Conservation (phyloP, 2,888 invertebrate species). For the Mimachlamys varia region DNA sequence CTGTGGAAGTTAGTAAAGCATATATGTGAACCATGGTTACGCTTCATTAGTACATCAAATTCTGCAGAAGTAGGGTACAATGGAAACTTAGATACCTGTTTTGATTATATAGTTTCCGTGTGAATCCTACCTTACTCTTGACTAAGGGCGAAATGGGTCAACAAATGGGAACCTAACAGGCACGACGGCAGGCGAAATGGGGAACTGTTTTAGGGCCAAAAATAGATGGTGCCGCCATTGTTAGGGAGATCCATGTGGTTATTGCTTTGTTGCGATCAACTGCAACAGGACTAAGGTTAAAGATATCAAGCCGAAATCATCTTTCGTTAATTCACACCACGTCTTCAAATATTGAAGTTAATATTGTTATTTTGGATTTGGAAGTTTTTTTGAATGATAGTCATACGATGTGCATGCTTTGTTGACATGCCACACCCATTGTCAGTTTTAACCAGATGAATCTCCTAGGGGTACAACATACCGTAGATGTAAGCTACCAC, state of each 20-base stretch:
- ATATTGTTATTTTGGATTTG: neutral
- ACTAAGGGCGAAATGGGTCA: slow-evolving; percentile 48
- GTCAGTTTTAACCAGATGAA: slow-evolving; percentile 40
- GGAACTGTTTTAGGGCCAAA: slow-evolving; percentile 39
- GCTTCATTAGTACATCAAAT: neutral
- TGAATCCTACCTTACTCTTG: neutral
- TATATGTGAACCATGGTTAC: neutral
- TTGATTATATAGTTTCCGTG: neutral
- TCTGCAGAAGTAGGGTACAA: neutral
- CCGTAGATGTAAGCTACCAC: slow-evolving; percentile 93
- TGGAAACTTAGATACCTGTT: neutral
- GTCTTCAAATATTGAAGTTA: neutral
- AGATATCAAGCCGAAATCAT: neutral
- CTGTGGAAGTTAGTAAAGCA: neutral
- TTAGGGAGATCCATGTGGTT: slow-evolving; percentile 48
- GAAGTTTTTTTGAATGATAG: neutral
- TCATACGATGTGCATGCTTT: neutral
- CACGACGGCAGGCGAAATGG: slow-evolving; percentile 55
- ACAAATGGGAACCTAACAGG: slow-evolving; percentile 42
- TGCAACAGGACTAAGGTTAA: neutral
- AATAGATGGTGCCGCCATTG: slow-evolving; percentile 50
- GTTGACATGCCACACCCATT: neutral
- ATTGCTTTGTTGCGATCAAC: neutral
- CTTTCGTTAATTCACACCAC: neutral
- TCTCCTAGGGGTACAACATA: slow-evolving; percentile 66